Conservation (phyloP, 2,888 invertebrate genomes). For the Parnassius mnemosyne region DNA sequence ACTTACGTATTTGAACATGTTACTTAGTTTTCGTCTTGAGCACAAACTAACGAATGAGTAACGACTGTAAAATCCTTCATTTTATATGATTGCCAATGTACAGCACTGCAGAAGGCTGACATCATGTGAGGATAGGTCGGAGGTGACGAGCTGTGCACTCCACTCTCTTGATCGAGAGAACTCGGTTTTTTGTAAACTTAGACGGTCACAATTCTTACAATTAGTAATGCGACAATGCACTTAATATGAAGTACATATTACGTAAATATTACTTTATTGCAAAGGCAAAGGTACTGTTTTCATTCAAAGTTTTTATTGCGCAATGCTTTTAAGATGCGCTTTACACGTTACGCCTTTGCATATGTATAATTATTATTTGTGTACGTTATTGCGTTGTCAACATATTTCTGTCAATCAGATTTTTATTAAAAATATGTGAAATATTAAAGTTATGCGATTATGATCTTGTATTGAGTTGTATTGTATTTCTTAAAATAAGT, state of each 20-base stretch:
- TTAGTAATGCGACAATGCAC: constrained; percentile 28
- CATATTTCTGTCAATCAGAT: no score
- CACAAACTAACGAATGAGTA: constrained; percentile 77
- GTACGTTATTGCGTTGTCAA: no score
- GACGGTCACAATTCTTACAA: constrained; percentile 36
- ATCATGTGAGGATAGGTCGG: constrained; percentile 64
- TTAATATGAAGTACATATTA: constrained; percentile 15
- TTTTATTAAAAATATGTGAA: no score
- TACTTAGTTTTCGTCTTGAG: constrained; percentile 72
- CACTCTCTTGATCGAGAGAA: constrained; percentile 43
- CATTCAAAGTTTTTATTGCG: not conserved
- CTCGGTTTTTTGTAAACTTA: constrained; percentile 54
- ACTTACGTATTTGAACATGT: constrained; percentile 79
- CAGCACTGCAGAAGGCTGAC: constrained; percentile 66
- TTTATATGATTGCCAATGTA: constrained; percentile 71
- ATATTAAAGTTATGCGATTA: no score
- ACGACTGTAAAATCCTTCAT: constrained; percentile 64
- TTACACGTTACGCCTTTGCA: constrained; percentile 1
- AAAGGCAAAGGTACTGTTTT: constrained; percentile 1
- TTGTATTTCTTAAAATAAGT: no score
- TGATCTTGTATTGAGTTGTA: no score
- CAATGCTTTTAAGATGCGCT: not conserved
- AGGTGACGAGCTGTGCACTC: constrained; percentile 39
- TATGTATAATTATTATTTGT: not conserved
- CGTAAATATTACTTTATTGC: constrained; percentile 2